Conservation (phyloP, 2,113 vertebrate genomes). For the Pangasianodon hypophthalmus region DNA sequence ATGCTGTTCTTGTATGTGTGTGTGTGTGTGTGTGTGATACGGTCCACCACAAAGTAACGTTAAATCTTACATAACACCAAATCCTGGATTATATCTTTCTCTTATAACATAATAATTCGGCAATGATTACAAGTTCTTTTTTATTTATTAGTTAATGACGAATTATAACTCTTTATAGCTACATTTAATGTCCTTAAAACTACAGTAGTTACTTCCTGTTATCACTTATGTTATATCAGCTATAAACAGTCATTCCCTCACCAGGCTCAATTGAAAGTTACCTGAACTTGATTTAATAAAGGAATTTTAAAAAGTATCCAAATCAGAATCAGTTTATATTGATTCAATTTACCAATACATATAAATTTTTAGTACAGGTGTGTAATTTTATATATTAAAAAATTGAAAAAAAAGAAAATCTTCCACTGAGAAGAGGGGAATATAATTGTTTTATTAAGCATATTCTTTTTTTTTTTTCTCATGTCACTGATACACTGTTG, state of each 20-base stretch:
- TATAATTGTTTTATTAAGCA: not conserved
- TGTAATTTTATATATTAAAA: not conserved
- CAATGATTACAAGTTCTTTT: too few relatives aligned
- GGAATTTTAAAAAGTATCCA: not conserved
- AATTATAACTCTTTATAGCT: not conserved
- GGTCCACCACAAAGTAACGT: too few relatives aligned
- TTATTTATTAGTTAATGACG: not conserved
- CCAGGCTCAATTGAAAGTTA: not conserved
- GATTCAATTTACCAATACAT: not conserved
- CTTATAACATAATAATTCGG: not conserved
- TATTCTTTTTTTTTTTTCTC: not conserved
- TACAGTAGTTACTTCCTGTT: not conserved
- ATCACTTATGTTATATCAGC: too few relatives aligned
- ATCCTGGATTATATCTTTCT: not conserved
- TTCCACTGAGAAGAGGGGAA: not conserved
- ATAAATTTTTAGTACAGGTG: not conserved
- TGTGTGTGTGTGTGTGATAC: too few relatives aligned
- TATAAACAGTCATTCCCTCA: not conserved
- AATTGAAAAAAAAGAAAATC: not conserved
- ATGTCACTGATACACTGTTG: not conserved
- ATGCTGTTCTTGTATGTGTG: too few relatives aligned
- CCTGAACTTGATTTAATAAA: not conserved
- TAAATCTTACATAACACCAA: too few relatives aligned
- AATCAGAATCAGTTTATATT: not conserved
- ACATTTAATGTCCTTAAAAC: not conserved